Base-by-base conservation (phyloP, 2,888 invertebrate genomes). In the Callyntrura guangdongensis region DNA sequence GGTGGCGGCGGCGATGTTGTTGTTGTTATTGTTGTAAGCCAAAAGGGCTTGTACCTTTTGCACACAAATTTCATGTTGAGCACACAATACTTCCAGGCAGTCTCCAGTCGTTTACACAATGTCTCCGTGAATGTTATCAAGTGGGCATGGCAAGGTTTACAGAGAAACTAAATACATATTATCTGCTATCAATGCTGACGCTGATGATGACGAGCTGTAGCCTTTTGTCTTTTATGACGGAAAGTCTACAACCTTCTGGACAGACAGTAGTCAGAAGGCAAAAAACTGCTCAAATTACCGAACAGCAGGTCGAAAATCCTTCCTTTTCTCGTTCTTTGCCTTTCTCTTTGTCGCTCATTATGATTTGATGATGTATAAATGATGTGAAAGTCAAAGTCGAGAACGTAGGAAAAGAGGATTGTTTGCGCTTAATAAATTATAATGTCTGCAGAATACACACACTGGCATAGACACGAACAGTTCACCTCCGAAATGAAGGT, bases 31-130 rank as follows among this genome's bases (percentile, higher is more conserved):
- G 85, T 85, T 85, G 86, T 86, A 86, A 86, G 86, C 86, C 86
- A 86, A 86, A 86, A 86, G 86, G 86, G 86, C 77, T 77, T 77
- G 77, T 61, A 61, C 86, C 72, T 86, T 69, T 74, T 77, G 86
- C 49, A 64, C 77, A 61, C 61, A 53, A 61, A 47, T 49, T 47
- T 67, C 12, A 67, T 67, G 64, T 36, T 64, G 27, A n/a, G 20
- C 49, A 67, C 17, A 82, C 25, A 25, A 36, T 36, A 53, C 20
- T 53, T 27, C 9, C 22, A 8, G 59, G 59, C 17, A 17, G 59
- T 59, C 11, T 22, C n/a, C 45, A 25, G 25, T 17, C 12, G 56
- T 79, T 4, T 22, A 25, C 53, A 49, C 67, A 17, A 36, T 17
- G 17, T 17, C 17, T 14, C 17, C 83, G n/a, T 82, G 61, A 59